A percentile compares a stretch with the other conserved stretches of the same genome.
phyloP scores from a whole-genome alignment of 2,113 vertebrate species.

The Xerus inauris region DNA sequence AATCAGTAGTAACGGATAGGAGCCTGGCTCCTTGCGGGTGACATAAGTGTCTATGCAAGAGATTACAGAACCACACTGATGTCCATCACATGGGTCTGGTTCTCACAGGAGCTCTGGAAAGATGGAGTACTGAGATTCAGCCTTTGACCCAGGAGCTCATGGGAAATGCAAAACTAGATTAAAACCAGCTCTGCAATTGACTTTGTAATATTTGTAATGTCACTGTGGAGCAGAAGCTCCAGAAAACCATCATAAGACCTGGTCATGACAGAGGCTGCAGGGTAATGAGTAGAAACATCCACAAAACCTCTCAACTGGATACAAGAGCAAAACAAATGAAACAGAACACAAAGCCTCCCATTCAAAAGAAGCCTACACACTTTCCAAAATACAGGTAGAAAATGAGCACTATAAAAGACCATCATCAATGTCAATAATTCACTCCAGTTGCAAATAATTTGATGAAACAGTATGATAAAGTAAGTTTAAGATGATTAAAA shows the following conservation, averaged over 20 bases:
- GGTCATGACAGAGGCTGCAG: background rate
- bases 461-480: background rate
- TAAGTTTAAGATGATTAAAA: background rate
- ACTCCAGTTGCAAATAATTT: background rate
- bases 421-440: background rate
- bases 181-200: background rate
- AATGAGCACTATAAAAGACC: background rate
- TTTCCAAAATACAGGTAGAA: background rate
- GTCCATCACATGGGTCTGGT: background rate
- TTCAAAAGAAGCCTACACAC: background rate
- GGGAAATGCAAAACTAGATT: background rate
- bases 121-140: background rate
- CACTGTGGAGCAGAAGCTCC: background rate
- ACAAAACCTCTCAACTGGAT: background rate
- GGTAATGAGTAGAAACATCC: background rate
- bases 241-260: background rate
- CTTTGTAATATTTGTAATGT: background rate
- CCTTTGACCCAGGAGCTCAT: background rate
- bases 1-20: background rate
- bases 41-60: background rate
- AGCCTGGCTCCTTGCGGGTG: background rate
- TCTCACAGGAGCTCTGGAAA: background rate
- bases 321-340: background rate
- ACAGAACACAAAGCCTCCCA: background rate
- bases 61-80: background rate